phyloP scores from a whole-genome alignment of 2,113 vertebrate genomes.

The Dermatemys mawii region DNA sequence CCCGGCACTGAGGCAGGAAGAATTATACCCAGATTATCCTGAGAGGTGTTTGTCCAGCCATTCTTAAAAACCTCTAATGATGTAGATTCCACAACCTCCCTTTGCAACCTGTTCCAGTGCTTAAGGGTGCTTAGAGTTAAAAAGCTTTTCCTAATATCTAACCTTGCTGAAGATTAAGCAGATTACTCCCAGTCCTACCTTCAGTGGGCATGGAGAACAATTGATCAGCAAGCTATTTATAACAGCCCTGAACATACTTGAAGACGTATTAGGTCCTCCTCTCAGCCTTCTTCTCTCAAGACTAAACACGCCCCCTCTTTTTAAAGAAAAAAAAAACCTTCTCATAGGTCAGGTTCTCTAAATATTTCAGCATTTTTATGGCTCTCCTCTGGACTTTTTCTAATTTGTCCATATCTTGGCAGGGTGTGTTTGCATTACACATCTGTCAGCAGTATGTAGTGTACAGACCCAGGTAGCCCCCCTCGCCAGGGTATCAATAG shows the following conservation, averaged over 20 bases:
- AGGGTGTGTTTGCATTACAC: background rate
- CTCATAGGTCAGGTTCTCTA: background rate
- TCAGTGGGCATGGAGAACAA: background rate
- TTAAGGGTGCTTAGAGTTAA: background rate
- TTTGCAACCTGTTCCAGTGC: background rate
- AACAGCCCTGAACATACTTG: background rate
- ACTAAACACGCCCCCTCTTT: background rate
- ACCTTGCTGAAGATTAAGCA: background rate
- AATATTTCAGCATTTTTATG: background rate
- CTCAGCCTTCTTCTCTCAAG: background rate
- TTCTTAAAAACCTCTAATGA: background rate
- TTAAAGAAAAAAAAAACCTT: background rate
- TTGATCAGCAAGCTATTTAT: background rate
- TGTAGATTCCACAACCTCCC: background rate
- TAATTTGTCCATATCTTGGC: background rate
- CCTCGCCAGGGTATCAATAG: too few relatives aligned
- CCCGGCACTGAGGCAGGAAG: background rate
- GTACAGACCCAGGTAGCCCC: background rate
- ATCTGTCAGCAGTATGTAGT: too few relatives aligned
- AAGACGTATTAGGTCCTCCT: background rate
- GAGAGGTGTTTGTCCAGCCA: background rate
- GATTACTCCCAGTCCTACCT: background rate
- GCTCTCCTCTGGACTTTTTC: background rate
- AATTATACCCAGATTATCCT: background rate
- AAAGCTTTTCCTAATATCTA: background rate